Base-by-base conservation (phyloP, 2,888 invertebrate species). In the Eledona agricola region DNA sequence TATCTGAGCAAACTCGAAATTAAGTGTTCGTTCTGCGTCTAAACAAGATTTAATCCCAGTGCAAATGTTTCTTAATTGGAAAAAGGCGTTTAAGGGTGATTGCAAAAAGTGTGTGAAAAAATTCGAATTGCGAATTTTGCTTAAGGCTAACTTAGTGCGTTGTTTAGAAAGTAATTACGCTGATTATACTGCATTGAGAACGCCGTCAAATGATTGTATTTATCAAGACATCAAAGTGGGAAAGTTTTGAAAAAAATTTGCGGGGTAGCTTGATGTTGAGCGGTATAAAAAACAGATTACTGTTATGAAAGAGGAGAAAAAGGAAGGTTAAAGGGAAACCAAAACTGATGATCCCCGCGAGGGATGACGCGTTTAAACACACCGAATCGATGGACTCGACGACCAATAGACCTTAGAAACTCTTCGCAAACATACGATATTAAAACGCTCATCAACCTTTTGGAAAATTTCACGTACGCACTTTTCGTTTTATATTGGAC, bases 261-360 rank as follows among this genome's bases (percentile, higher is more conserved):
- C 57, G 35, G 58, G 54, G 55, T 58, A 55, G 63, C 58, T 61
- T 65, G 63, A 59, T 60, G 63, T 61, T 55, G 58, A 35, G 59
- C 35, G 56, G 59, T 60, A 64, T 62, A 66, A 65, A 65, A 64
- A 65, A 63, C 62, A 65, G 63, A 65, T 65, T 65, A 64, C 63
- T 60, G 64, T 65, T 66, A 66, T 66, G 64, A 66, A 66, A 65
- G 63, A 58, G 54, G 63, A 55, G 52, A 55, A 57, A 59, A 59
- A 55, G 35, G 47, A 51, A 64, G 64, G 64, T 62, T 66, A 61
- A 65, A 66, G 60, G 56, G 57, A 63, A 65, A 61, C 64, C 59
- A 60, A 56, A 60, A 63, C 63, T 66, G 64, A 66, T 65, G 66
- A 66, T 64, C 60, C 66, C 62, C 60, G 55, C 46, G 60, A 59